Evolutionary conservation across 2,888 invertebrate genomes (phyloP).

Genomic region (Tortricodes alternella): DNA sequence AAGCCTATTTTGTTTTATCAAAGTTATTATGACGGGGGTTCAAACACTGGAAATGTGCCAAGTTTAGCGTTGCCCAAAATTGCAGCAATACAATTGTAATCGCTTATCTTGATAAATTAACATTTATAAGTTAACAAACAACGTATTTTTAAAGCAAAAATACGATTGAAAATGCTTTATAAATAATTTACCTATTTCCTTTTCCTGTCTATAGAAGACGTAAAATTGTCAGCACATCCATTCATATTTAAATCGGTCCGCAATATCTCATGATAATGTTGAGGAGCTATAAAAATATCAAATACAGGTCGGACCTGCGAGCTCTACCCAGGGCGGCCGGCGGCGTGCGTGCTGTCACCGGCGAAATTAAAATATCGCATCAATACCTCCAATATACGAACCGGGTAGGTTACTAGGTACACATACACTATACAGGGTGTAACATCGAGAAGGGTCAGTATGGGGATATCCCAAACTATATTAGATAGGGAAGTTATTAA

Average conservation of each 20-base stretch:
- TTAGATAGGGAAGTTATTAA: too few species aligned
- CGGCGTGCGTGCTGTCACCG: conserved; percentile 47
- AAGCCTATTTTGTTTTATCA: conserved; percentile 34
- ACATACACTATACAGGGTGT: too few species aligned
- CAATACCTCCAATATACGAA: conserved; percentile 51
- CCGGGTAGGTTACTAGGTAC: conserved; percentile 33
- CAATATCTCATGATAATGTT: conserved; percentile 75
- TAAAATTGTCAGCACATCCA: conserved; percentile 66
- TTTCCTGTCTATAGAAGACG: conserved; percentile 39
- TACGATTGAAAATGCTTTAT: not conserved
- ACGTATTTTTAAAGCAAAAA: not conserved
- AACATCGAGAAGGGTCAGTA: too few species aligned
- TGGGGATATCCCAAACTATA: too few species aligned
- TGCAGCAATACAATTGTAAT: not conserved
- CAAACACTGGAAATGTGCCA: conserved; percentile 18
- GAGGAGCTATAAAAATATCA: conserved; percentile 76
- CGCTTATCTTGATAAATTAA: not conserved
- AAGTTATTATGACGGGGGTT: conserved; percentile 23
- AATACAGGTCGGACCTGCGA: conserved; percentile 58
- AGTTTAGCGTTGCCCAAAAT: not conserved
- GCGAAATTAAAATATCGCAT: conserved; percentile 63
- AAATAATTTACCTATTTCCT: not conserved
- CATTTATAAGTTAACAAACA: not conserved
- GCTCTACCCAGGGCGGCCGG: conserved; percentile 36
- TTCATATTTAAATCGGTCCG: conserved; percentile 73